Base-by-base conservation (phyloP, 2,888 invertebrate species). In the Parascotia fuliginaria region DNA sequence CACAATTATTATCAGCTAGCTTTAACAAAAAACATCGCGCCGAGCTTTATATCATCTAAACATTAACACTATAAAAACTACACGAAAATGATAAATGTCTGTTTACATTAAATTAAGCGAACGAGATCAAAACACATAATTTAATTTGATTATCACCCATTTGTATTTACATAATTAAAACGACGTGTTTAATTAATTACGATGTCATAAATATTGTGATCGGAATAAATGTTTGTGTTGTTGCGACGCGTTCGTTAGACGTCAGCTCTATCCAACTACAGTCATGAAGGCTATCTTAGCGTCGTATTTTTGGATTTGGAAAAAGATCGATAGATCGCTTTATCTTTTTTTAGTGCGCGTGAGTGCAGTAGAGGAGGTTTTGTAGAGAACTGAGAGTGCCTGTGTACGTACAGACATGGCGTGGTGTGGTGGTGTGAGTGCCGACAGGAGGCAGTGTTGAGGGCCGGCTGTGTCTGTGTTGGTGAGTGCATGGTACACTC, bases 291-390 rank as follows among this genome's bases (percentile, higher is more conserved):
- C 84, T 83, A 80, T 81, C 77, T 75, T 40, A 78, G 53, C 79
- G 77, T 71, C 70, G 77, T 76, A 84, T 85, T 89, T 89, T 88
- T 85, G 77, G 76, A 79, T 83, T 88, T 81, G 78, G 82, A 89
- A 87, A 91, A 92, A 90, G 87, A 88, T 89, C 89, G 88, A 90
- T 89, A 89, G 89, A 89, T 88, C 89, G 89, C 89, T 84, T 86
- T 87, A 83, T 87, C 84, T 90, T 89, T 91, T 83, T 91, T 91
- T 90, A 84, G 78, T 91, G 90, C 90, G 92, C 90, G 91, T 91
- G 92, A 92, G 92, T 92, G 92, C 90, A 90, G 88, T 83, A 86
- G 87, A 87, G 81, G 92, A 92, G 89, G 91, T 88, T 87, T 87
- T 90, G 81, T 91, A 81, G 85, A 79, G 79, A 77, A 90, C 90